These are phyloP conservation scores for Brenthis ino DNA, from an alignment of 2,888 invertebrate species.

Conservation along the genomic window DNA sequence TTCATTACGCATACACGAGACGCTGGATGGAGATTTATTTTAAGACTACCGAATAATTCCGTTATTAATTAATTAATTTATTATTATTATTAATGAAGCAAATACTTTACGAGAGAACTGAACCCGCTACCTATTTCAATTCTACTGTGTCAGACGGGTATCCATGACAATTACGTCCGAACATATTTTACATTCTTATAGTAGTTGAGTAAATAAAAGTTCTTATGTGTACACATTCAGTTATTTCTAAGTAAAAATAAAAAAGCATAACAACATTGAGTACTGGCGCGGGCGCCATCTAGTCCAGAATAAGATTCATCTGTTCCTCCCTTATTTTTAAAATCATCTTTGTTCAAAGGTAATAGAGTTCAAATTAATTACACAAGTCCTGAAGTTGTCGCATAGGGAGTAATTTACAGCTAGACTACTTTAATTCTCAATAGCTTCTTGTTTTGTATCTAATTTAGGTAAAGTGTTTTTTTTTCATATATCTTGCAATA, in stretches of 20 bases:
- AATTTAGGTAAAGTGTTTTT: slow-evolving; percentile 38
- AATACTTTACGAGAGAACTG: no score
- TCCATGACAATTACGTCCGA: no score
- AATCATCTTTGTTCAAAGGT: slow-evolving; percentile 8
- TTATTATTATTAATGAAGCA: no score
- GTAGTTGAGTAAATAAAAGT: no score
- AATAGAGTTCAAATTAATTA: slow-evolving; percentile 18
- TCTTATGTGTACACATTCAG: background rate
- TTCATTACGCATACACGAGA: no score
- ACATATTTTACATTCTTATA: no score
- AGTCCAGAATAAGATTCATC: slow-evolving; percentile 1
- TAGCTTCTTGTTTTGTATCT: slow-evolving; percentile 48
- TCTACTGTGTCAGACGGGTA: no score
- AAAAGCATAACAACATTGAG: background rate
- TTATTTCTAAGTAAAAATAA: slow-evolving; percentile 4
- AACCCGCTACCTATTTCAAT: no score
- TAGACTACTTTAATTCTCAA: slow-evolving; percentile 40
- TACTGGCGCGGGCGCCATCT: background rate
- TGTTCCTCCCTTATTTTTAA: background rate
- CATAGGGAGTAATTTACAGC: slow-evolving; percentile 35
- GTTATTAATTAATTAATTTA: no score
- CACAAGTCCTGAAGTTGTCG: background rate
- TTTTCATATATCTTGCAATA: slow-evolving; percentile 42
- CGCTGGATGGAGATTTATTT: no score
- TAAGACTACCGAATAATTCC: no score